Evolutionary conservation across 1,140 invertebrate species (phyloP).

Genomic region (Danaus plexippus): DNA sequence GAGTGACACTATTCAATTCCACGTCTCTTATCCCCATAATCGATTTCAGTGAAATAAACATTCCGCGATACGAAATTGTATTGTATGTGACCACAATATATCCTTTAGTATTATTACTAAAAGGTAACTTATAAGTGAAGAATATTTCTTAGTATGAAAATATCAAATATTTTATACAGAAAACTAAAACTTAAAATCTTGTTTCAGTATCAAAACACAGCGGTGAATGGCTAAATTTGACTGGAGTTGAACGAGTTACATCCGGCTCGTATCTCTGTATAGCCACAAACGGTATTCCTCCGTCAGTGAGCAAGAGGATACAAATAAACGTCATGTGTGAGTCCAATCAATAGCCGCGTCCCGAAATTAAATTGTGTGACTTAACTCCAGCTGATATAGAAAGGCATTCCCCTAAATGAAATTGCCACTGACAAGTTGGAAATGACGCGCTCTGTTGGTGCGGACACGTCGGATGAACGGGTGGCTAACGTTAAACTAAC

Average conservation of each 20-base stretch:
- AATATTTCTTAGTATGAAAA: too few species aligned
- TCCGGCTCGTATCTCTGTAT: slow-evolving; percentile 85
- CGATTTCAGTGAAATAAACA: too few species aligned
- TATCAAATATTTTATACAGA: too few species aligned
- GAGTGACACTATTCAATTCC: too few species aligned
- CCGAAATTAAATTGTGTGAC: slow-evolving; percentile 17
- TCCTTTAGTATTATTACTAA: too few species aligned
- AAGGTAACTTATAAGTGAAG: too few species aligned
- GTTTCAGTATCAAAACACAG: slow-evolving; percentile 60
- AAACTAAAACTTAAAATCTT: slow-evolving; percentile 4
- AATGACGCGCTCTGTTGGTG: slow-evolving; percentile 17
- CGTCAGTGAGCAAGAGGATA: slow-evolving; percentile 79
- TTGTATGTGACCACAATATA: neutral
- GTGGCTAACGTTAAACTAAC: slow-evolving; percentile 8
- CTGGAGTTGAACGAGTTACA: slow-evolving; percentile 82
- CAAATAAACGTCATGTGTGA: slow-evolving; percentile 78
- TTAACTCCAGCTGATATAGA: slow-evolving; percentile 8
- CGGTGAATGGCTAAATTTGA: slow-evolving; percentile 81
- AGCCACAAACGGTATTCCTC: slow-evolving; percentile 77
- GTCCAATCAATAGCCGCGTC: slow-evolving; percentile 36
- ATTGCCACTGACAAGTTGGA: slow-evolving; percentile 20
- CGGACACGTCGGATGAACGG: slow-evolving; percentile 11
- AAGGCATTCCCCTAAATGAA: slow-evolving; percentile 13
- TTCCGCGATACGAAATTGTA: too few species aligned
- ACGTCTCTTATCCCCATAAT: too few species aligned